Conservation (phyloP, 2,797 vertebrate species). For the Cyclura pinguis region DNA sequence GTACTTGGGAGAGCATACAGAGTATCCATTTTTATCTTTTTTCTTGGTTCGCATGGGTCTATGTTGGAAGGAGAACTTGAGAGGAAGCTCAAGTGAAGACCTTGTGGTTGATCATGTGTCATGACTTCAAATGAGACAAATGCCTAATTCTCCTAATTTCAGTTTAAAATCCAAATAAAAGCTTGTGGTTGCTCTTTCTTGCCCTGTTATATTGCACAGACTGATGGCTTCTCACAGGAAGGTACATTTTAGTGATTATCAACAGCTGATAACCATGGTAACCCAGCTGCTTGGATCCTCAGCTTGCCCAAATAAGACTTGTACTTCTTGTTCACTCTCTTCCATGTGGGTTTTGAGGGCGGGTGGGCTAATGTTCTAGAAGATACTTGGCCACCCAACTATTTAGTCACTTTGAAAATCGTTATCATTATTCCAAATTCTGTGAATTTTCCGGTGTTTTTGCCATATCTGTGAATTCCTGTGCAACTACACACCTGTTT, state of each 20-base stretch:
- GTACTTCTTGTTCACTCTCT: not conserved
- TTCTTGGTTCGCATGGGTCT: not conserved
- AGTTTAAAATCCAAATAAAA: not conserved
- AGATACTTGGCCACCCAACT: not conserved
- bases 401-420: not conserved
- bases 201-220: not conserved
- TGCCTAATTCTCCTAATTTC: not conserved
- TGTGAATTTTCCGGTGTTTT: not conserved
- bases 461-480: not conserved
- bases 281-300: not conserved
- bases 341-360: not conserved
- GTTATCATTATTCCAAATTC: not conserved
- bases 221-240: not conserved
- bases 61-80: not conserved
- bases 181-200: not conserved
- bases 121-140: not conserved
- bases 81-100: too few relatives aligned
- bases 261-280: constrained; percentile 23
- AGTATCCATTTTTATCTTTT: not conserved
- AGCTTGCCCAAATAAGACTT: not conserved
- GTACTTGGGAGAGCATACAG: not conserved
- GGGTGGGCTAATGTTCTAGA: not conserved
- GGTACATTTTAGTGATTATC: not conserved
- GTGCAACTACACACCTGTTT: not conserved
- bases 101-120: too few relatives aligned